Conservation (phyloP, 2,888 invertebrate species). For the Epinotia brunnichana region DNA sequence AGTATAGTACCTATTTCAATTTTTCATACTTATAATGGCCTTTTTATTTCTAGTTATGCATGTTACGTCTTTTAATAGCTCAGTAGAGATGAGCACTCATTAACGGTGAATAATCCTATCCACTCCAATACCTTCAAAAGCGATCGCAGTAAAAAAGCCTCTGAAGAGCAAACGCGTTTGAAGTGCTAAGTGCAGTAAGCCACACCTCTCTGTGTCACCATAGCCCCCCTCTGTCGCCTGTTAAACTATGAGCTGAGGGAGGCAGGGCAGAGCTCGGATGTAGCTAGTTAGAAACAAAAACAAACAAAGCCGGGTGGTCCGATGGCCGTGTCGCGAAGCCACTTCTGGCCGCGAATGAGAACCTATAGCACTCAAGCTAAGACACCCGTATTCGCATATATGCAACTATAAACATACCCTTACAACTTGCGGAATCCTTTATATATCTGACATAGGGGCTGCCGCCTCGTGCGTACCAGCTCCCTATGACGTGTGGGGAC, state of each 20-base stretch:
- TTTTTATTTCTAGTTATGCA: not conserved
- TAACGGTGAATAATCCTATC: conserved; percentile 19
- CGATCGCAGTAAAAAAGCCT: conserved; percentile 43
- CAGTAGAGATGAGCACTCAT: not conserved
- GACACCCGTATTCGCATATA: too few species aligned
- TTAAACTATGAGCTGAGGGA: conserved; percentile 28
- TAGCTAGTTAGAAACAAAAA: conserved; percentile 61
- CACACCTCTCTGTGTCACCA: conserved; percentile 50
- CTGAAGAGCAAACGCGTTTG: conserved; percentile 56
- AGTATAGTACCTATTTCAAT: too few species aligned
- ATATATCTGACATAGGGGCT: too few species aligned
- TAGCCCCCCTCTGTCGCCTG: conserved; percentile 49
- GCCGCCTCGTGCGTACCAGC: too few species aligned
- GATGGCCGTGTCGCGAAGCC: too few species aligned
- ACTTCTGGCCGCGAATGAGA: too few species aligned
- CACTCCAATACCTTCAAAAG: conserved; percentile 31
- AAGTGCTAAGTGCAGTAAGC: conserved; percentile 58
- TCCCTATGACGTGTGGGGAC: too few species aligned
- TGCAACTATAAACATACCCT: too few species aligned
- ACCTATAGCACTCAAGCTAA: too few species aligned
- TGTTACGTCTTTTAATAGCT: not conserved
- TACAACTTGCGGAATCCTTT: too few species aligned
- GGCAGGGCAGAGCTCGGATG: conserved; percentile 46
- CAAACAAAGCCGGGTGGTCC: conserved; percentile 70
- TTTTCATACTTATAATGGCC: not conserved